Conservation (phyloP, 2,888 invertebrate genomes). For the Epirrhoe tristata region DNA sequence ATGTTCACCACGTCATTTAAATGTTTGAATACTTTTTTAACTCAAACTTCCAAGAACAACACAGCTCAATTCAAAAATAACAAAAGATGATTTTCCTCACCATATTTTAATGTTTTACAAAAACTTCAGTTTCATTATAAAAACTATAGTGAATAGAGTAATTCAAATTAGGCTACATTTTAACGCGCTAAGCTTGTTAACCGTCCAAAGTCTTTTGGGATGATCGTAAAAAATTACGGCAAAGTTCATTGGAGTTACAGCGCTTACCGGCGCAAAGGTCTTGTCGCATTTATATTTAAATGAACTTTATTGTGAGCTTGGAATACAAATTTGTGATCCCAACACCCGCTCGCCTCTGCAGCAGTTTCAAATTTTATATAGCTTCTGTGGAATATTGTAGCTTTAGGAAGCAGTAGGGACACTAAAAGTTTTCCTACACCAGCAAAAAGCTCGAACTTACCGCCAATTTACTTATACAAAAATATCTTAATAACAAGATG, state of each 20-base stretch:
- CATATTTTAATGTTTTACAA: background rate
- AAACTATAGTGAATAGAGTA: conserved; percentile 1
- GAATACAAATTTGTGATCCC: conserved; percentile 80
- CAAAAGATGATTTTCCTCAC: background rate
- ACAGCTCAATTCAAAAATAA: conserved; percentile 1
- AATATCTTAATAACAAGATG: no score
- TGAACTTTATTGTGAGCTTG: conserved; percentile 77
- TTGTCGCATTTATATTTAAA: conserved; percentile 82
- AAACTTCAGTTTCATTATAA: background rate
- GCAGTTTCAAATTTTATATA: conserved; percentile 61
- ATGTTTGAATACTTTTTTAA: conserved; percentile 1
- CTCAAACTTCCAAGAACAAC: conserved; percentile 18
- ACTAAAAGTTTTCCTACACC: background rate
- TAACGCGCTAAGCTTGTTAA: conserved; percentile 64
- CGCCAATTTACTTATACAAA: no score
- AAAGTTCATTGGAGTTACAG: conserved; percentile 68
- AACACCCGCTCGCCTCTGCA: conserved; percentile 62
- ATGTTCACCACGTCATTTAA: background rate
- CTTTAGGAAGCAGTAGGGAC: conserved; percentile 11
- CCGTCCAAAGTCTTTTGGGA: conserved; percentile 62
- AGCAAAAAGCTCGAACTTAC: no score
- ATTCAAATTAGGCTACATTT: conserved; percentile 47
- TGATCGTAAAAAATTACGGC: conserved; percentile 72
- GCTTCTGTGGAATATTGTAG: conserved; percentile 26
- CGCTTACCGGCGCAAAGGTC: conserved; percentile 72